Base-by-base conservation (phyloP, 1,140 invertebrate species). In the Atta texana region DNA sequence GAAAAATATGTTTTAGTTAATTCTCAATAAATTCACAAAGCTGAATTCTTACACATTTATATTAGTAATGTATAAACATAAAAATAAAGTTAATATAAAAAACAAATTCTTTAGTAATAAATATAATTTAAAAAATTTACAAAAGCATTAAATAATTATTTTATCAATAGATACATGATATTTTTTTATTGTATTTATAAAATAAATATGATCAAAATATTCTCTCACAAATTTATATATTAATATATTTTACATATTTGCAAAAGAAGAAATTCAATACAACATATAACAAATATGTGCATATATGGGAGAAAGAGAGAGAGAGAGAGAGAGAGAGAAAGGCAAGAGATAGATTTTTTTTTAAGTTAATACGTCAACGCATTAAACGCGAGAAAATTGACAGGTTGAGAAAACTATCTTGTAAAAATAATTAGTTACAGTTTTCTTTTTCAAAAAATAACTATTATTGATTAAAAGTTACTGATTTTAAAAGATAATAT, bases 1-100 rank as follows among this genome's bases (percentile, higher is more conserved):
- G 14, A 84, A 90, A 91, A 89, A 91, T 85, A 44, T 44, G 59
- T 84, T 12, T 84, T 12, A 63, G 51, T 91, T 90, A 86, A 87
- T 90, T 88, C n/a, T 12, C 24, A 87, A 87, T 64, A 82, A 44
- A 39, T 71, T 44, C 8, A 21, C 10, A 16, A 51, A 66, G 1
- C 0, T 49, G 10, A 66, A 49, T 16, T 64, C 21, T 12, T 49
- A 34, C n/a, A 49, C n/a, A 61, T 34, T 64, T 49, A 64, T 28
- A 28, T 39, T n/a, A 24, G 3, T 49, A 24, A 49, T 3, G n/a
- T 24, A 6, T 7, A 75, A 39, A 76, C 7, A 10, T 39, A 28
- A 64, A 28, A 49, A 31, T 64, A 66, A 53, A 31, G 0, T 10
- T 18, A 55, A n/a, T 3, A 55, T 28, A 53, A 72, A 16, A 72